phyloP scores from a whole-genome alignment of 2,797 vertebrate genomes.

The Acanthurus tractus region DNA sequence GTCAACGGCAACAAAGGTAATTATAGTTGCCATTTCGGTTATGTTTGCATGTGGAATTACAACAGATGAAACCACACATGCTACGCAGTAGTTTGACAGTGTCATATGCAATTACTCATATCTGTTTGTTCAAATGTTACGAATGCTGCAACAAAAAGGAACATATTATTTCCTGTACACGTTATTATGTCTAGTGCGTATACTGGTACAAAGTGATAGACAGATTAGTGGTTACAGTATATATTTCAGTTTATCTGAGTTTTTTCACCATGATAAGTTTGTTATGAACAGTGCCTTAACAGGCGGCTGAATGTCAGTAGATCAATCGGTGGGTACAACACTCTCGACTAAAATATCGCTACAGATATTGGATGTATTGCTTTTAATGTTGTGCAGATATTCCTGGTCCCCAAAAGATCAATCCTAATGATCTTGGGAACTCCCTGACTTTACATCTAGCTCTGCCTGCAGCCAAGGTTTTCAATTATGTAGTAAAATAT shows the following conservation, averaged over 20 bases:
- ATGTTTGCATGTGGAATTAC: not conserved
- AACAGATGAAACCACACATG: not conserved
- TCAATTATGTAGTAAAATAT: not conserved
- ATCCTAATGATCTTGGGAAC: not conserved
- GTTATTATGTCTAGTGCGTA: no score
- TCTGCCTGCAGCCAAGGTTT: not conserved
- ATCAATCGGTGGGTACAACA: no score
- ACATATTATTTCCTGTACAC: no score
- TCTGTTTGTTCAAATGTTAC: no score
- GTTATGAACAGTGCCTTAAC: no score
- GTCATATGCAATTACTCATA: not conserved
- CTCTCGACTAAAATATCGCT: not conserved
- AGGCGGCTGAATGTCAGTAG: no score
- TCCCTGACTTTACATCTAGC: not conserved
- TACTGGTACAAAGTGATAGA: no score
- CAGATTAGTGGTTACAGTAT: no score
- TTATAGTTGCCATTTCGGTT: not conserved
- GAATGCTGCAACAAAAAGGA: no score
- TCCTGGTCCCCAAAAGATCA: not conserved
- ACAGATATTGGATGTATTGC: not conserved
- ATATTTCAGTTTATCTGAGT: no score
- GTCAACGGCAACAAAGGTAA: conserved; percentile 74
- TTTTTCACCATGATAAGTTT: no score
- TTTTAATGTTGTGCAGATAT: not conserved
- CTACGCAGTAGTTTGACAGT: not conserved